Percentiles rank a stretch among this genome's conserved stretches.
Conservation (phyloP, 2,888 invertebrate species). For the Clostera curtula region DNA sequence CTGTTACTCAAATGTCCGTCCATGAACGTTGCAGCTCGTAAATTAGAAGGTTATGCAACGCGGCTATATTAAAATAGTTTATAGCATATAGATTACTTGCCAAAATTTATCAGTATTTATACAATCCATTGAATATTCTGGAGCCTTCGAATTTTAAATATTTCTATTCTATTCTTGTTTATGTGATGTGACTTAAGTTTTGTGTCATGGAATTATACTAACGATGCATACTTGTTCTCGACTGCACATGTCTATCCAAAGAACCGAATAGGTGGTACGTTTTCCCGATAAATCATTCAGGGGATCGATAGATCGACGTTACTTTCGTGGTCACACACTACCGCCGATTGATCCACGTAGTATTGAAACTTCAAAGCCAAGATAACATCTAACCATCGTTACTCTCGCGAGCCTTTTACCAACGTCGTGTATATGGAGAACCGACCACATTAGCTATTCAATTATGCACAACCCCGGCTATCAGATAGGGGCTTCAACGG, state of each 20-base stretch:
- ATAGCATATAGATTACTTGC: too few relatives aligned
- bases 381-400: conserved; percentile 67
- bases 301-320: conserved; percentile 41
- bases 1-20: too few relatives aligned
- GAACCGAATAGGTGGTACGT: conserved; percentile 32
- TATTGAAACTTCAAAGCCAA: conserved; percentile 67
- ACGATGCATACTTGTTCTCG: too few relatives aligned
- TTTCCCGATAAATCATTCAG: conserved; percentile 30
- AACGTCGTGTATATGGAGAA: conserved; percentile 38
- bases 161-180: too few relatives aligned
- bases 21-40: too few relatives aligned
- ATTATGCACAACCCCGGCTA: conserved; percentile 55
- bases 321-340: conserved; percentile 33
- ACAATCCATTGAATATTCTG: too few relatives aligned
- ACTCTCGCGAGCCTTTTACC: conserved; percentile 40
- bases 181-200: too few relatives aligned
- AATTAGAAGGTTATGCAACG: too few relatives aligned
- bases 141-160: too few relatives aligned
- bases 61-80: too few relatives aligned
- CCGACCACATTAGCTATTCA: conserved; percentile 59
- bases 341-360: conserved; percentile 52
- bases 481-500: conserved; percentile 49
- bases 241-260: conserved; percentile 31
- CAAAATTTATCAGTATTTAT: too few relatives aligned
- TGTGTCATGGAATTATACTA: too few relatives aligned